These are phyloP conservation scores for Myotis planiceps DNA, from an alignment of 2,797 vertebrate genomes.

Conservation along the genomic window DNA sequence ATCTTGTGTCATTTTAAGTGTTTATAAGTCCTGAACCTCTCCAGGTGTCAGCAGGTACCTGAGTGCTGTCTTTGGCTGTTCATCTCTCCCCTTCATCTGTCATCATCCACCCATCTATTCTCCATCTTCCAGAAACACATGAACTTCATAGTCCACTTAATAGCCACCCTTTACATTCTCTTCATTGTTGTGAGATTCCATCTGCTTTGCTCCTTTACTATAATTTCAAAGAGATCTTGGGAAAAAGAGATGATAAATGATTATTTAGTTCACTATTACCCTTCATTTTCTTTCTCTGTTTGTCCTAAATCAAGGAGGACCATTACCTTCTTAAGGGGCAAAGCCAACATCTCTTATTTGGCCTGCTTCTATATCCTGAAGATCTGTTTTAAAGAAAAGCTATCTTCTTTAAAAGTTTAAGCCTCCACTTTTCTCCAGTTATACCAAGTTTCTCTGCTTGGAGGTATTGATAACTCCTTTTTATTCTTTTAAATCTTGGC, in stretches of 20 bases:
- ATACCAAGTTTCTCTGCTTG: not conserved
- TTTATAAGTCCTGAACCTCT: not conserved
- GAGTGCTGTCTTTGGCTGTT: not conserved
- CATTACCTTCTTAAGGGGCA: not conserved
- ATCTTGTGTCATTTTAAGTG: not conserved
- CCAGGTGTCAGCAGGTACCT: not conserved
- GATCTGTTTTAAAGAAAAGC: constrained; percentile 35
- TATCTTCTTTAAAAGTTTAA: not conserved
- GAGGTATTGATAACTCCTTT: not conserved
- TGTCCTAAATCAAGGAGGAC: not conserved
- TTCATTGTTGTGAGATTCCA: not conserved
- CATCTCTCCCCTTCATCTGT: not conserved
- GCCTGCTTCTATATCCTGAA: not conserved
- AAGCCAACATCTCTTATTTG: not conserved
- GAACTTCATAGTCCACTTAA: not conserved
- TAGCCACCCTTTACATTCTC: not conserved
- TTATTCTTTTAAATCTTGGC: constrained; percentile 21
- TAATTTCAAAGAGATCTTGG: not conserved
- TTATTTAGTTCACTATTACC: not conserved
- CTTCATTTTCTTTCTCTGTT: not conserved
- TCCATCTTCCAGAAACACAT: not conserved
- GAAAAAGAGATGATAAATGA: not conserved
- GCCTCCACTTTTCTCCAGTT: not conserved
- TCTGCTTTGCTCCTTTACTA: not conserved
- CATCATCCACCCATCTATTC: not conserved